Base-by-base conservation (phyloP, 1,140 invertebrate species). In the Hylyphantes graminicola region DNA sequence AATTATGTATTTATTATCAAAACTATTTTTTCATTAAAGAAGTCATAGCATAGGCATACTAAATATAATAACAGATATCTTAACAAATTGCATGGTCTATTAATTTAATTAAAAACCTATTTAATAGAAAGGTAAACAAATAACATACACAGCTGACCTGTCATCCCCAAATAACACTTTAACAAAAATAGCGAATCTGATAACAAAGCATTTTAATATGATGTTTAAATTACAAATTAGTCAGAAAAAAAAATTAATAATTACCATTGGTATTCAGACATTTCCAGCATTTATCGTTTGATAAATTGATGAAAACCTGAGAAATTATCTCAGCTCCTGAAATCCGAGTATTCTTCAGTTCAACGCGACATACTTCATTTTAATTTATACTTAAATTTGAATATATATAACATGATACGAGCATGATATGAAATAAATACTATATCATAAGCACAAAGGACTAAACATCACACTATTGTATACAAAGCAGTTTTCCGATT, bases 251-350 rank as follows among this genome's bases (percentile, higher is more conserved):
- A 21, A 65, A 19, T 21, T 65, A 67, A 54, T n/a, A 63, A n/a
- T 73, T 75, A 79, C 70, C 76, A 85, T 67, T 75, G 76, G 54
- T 79, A 86, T 81, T 78, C 70, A 35, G 79, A 86, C 77, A 79
- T 72, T 70, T 72, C 67, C 85, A 70, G 55, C 82, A 85, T 85
- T 85, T 70, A 85, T 85, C 72, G 65, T 57, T 21, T 65, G 73
- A 75, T 83, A 75, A 75, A 83, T 74, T 70, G 65, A 80, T 59
- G 64, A 70, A 70, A 48, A 70, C 63, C 77, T 21, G 54, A 54
- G 54, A 59, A 70, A 48, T 51, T 63, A 15, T 80, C 63, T 54
- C 17, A 73, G 8, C n/a, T 48, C 19, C 53, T 80, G 11, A 53
- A 21, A 17, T 10, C 53, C 17, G 50, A 51, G 8, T 70, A 15